A percentile compares a stretch with the other conserved stretches of the same genome.
phyloP scores from a whole-genome alignment of 2,888 invertebrate species.

The Orgyia antiqua region DNA sequence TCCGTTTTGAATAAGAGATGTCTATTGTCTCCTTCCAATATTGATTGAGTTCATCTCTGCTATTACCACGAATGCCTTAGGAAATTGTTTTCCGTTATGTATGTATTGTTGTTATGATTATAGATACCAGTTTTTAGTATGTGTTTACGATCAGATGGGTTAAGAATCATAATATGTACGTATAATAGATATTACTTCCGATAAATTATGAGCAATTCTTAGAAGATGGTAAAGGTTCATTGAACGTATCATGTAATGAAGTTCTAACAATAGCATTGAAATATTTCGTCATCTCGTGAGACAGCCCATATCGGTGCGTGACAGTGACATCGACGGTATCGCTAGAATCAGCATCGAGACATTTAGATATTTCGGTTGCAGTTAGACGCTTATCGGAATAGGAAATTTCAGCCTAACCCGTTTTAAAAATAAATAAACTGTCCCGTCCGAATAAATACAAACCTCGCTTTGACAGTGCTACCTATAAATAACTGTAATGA shows the following conservation, averaged over 20 bases:
- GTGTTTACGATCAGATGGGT: conserved; percentile 14
- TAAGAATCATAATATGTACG: conserved; percentile 25
- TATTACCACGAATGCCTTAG: conserved; percentile 42
- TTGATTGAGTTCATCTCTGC: conserved; percentile 66
- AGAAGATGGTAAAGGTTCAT: conserved; percentile 40
- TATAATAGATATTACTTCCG: conserved; percentile 19
- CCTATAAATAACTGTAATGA: conserved; percentile 76
- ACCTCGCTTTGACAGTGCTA: conserved; percentile 67
- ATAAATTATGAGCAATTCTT: conserved; percentile 23
- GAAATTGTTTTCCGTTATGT: conserved; percentile 52
- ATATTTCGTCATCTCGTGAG: conserved; percentile 55
- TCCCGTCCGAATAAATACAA: conserved; percentile 69
- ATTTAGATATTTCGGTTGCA: conserved; percentile 47
- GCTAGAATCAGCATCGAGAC: conserved; percentile 42
- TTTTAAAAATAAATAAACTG: conserved; percentile 71
- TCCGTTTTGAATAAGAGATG: conserved; percentile 73
- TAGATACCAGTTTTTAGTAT: too few species aligned
- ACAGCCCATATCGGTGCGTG: conserved; percentile 44
- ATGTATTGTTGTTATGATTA: too few species aligned
- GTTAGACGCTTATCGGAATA: conserved; percentile 63
- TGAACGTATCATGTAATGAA: conserved; percentile 54
- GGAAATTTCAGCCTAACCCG: conserved; percentile 63
- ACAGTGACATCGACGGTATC: conserved; percentile 56
- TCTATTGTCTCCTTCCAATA: conserved; percentile 69
- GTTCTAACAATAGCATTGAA: conserved; percentile 53